Evolutionary conservation across 2,888 invertebrate species (phyloP).

Genomic region (Platycnemis pennipes): DNA sequence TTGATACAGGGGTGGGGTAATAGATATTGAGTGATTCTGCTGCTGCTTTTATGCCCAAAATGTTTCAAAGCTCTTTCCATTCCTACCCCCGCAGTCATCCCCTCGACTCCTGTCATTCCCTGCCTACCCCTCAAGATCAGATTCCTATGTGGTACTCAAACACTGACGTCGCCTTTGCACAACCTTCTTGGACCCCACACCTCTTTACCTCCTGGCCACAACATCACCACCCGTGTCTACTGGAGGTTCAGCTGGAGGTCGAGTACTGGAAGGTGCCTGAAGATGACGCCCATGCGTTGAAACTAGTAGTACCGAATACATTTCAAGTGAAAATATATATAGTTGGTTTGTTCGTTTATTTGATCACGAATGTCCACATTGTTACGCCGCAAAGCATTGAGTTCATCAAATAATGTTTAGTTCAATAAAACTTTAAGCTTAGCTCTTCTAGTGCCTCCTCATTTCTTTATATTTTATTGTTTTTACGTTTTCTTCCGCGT

Average conservation of each 20-base stretch:
- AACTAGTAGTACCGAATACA: too few species aligned
- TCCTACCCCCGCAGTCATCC: background rate
- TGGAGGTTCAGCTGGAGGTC: background rate
- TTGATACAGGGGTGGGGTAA: background rate
- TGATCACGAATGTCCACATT: too few species aligned
- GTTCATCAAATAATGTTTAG: too few species aligned
- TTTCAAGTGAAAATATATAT: too few species aligned
- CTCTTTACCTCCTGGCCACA: background rate
- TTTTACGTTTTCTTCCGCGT: background rate
- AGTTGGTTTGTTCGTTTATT: too few species aligned
- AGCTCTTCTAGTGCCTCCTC: background rate
- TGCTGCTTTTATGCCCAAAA: constrained; percentile 21
- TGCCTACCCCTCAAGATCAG: background rate
- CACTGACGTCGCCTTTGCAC: background rate
- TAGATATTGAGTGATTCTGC: constrained; percentile 42
- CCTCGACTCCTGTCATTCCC: background rate
- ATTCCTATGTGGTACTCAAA: constrained; percentile 21
- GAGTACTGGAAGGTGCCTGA: too few species aligned
- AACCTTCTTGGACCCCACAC: background rate
- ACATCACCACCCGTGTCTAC: background rate
- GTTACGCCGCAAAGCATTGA: too few species aligned
- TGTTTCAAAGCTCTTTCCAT: background rate
- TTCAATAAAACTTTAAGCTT: too few species aligned
- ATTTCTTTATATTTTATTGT: background rate
- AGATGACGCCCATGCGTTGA: too few species aligned